Evolutionary conservation across 2,888 invertebrate species (phyloP).

Genomic region (Orchesella flavescens): DNA sequence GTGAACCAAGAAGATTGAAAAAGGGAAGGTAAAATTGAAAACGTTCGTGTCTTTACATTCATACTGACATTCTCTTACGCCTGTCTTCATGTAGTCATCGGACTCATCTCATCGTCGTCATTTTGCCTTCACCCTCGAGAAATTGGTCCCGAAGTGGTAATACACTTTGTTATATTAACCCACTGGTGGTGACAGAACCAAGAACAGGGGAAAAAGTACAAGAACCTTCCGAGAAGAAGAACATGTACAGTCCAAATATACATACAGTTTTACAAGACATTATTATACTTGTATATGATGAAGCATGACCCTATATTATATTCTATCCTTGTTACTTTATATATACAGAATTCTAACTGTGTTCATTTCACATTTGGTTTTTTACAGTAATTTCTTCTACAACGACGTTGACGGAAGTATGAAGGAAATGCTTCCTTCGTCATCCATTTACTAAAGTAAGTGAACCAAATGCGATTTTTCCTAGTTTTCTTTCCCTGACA

Average conservation of each 20-base stretch:
- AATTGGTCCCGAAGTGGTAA: conserved; percentile 61
- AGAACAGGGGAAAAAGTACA: conserved; percentile 19
- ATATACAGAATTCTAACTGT: conserved; percentile 22
- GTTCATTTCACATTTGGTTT: conserved; percentile 9
- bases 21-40: conserved; percentile 54
- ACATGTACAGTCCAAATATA: conserved; percentile 6
- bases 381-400: conserved; percentile 25
- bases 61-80: conserved; percentile 16
- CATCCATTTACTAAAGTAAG: conserved; percentile 37
- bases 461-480: conserved; percentile 15
- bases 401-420: conserved; percentile 42
- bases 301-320: background rate
- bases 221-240: background rate
- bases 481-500: background rate
- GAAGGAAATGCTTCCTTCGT: conserved; percentile 37
- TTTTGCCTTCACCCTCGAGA: conserved; percentile 52
- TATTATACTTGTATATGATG: background rate
- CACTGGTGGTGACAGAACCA: conserved; percentile 52
- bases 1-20: conserved; percentile 60
- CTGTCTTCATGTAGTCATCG: conserved; percentile 17
- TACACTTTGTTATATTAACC: conserved; percentile 62
- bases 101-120: conserved; percentile 36
- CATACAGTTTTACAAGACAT: background rate
- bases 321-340: background rate
- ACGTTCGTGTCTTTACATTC: conserved; percentile 30